Evolutionary conservation across 2,888 invertebrate species (phyloP), one percentile per base, ranked within the genome.

Genomic region (Salpingus planirostris): DNA sequence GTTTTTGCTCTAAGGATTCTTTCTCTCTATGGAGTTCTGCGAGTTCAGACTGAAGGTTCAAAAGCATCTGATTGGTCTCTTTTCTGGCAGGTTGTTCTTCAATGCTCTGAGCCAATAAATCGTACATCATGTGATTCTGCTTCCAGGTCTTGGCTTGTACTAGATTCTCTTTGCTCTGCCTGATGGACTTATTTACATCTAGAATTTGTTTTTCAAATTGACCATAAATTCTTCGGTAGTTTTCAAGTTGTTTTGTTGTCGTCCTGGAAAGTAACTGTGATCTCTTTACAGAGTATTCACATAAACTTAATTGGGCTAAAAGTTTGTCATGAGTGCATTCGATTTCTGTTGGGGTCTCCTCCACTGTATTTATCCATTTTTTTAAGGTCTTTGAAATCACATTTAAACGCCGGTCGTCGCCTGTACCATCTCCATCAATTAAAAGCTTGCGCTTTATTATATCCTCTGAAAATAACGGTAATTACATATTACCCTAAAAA

Each of bases 371-470:
- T 32, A 79, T 78, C 84, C 84, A 88, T 65, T 86, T 88, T 24
- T 83, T 76, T 36, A 87, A 74, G 12, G 83, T 81, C 67, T 90
- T 91, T 6, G 92, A 64, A 11, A 95, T 67, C 33, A 84, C 79
- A 57, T 87, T 90, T 11, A 96, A 70, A 35, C 92, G 70, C 34
- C 93, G 74, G 58, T 97, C 96, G 58, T 97, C 97, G 11, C 93
- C 95, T 6, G 89, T 91, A 4, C 96, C 96, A 69, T 97, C 96
- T 10, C 96, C 97, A 61, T 97, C 97, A 51, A 96, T 91, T 15
- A 96, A 66, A 21, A 97, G 68, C 42, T 93, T 76, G 46, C 92
- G 74, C 47, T 88, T 80, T 39, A 96, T 92, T 23, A 95, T 87
- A 59, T 96, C 96, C 67, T 97, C 97, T 92, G 60, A 13, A 30